Evolutionary conservation across 2,888 invertebrate species (phyloP), one percentile per base, ranked within the genome.

Genomic region (Epinotia bilunana): DNA sequence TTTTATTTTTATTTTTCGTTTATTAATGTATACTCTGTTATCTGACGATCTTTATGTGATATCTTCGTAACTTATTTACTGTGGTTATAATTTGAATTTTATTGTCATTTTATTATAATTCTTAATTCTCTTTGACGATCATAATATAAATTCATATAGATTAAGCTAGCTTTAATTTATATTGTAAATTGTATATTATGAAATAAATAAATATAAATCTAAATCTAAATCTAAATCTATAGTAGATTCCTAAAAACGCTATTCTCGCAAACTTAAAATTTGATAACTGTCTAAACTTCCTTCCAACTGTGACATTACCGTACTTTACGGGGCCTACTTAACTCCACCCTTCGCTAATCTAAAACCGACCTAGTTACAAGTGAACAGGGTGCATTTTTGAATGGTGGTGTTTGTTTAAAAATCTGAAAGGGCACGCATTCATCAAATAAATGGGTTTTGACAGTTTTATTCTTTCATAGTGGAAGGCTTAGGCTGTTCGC

Each of bases 371-470:
- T 62, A 79, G 72, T 58, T 0, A 0, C 4, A 0, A 20, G 0
- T 7, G 0, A 0, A 64, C 77, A 79, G 4, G 33, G 77, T 57
- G 53, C 18, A 74, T 23, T 72, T 73, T 77, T 20, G 18, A 46
- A 16, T 60, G 28, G 9, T 0, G 1, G n/a, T 13, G 13, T 23
- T 43, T 28, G 72, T 77, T 70, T 62, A 72, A 63, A 76, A 71
- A 76, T 73, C 67, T 49, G 63, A 58, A 76, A 74, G 72, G 72
- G 76, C 60, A 43, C 68, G 55, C 77, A 78, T 79, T 77, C 73
- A 77, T 80, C 80, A 80, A 76, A 78, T 77, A 77, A 78, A 80
- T 80, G 77, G 77, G 77, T 78, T 80, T 80, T 80, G 79, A 80
- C 80, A 80, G 78, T 78, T 80, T 80, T 80, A 80, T 80, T 79